Evolutionary conservation across 2,888 invertebrate genomes (phyloP).

Genomic region (Lasioglossum zephyrum): DNA sequence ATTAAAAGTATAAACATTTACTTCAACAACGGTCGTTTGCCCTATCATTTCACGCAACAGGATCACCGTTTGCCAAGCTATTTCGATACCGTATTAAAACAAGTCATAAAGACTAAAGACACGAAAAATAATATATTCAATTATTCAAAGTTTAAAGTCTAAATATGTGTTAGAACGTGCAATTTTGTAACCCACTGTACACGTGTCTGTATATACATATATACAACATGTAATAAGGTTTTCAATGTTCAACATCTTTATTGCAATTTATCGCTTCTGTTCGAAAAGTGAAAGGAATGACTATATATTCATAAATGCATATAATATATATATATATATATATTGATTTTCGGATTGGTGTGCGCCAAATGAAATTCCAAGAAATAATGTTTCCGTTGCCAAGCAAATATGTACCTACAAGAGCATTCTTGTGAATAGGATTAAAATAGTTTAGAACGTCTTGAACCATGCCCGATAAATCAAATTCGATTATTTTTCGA

Average conservation of each 20-base stretch:
- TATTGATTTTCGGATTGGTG: neutral
- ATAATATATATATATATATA: too few relatives aligned
- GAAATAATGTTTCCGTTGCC: neutral
- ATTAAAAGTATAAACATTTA: neutral
- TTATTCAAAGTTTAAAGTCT: neutral
- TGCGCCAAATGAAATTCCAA: neutral
- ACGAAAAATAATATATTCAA: neutral
- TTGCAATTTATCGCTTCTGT: too few relatives aligned
- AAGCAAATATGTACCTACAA: neutral
- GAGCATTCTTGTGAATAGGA: neutral
- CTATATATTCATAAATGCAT: neutral
- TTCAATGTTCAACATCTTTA: neutral
- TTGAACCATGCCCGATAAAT: neutral
- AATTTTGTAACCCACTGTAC: neutral
- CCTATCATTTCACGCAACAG: neutral
- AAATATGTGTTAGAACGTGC: neutral
- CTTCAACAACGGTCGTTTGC: neutral
- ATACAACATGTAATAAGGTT: neutral
- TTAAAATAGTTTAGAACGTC: neutral
- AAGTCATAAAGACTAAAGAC: neutral
- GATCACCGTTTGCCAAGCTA: neutral
- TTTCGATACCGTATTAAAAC: neutral
- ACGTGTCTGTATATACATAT: neutral
- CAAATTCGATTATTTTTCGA: neutral
- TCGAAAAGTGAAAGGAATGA: neutral